Evolutionary conservation across 2,113 vertebrate species (phyloP).

Genomic region (Nestor notabilis): DNA sequence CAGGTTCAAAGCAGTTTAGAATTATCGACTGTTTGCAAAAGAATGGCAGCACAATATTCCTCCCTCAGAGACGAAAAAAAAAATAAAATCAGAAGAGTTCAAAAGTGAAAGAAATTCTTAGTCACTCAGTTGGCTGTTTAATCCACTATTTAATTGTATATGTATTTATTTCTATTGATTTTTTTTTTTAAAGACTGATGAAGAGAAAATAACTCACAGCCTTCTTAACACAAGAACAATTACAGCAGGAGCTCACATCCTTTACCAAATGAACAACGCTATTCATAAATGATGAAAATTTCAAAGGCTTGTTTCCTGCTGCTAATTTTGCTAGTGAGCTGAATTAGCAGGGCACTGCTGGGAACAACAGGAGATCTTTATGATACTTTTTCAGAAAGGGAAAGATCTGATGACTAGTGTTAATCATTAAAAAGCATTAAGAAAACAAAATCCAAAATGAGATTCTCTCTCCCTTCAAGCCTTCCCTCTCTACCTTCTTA

Average conservation of each 20-base stretch:
- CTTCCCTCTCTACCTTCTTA: background rate
- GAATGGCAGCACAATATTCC: constrained; percentile 28
- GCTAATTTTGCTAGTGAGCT: constrained; percentile 74
- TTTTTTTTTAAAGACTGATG: constrained; percentile 17
- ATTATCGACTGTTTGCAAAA: constrained; percentile 4
- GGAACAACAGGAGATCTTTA: constrained; percentile 71
- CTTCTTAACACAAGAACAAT: constrained; percentile 63
- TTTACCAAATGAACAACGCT: constrained; percentile 73
- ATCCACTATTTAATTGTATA: constrained; percentile 68
- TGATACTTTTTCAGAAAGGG: constrained; percentile 63
- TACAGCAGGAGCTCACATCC: constrained; percentile 58
- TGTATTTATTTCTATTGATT: constrained; percentile 71
- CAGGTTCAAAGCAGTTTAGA: constrained; percentile 61
- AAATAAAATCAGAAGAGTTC: constrained; percentile 8
- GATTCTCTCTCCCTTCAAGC: background rate
- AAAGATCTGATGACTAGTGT: constrained; percentile 64
- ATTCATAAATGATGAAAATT: constrained; percentile 75
- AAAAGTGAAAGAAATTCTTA: constrained; percentile 49
- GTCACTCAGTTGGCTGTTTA: constrained; percentile 48
- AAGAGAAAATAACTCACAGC: constrained; percentile 60
- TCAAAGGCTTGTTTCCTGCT: constrained; percentile 78
- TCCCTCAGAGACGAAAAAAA: background rate
- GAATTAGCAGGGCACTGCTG: constrained; percentile 73
- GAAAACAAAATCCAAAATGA: background rate
- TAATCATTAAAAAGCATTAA: constrained; percentile 71